Evolutionary conservation across 2,888 invertebrate species (phyloP).

Genomic region (Sarcophaga caerulescens): DNA sequence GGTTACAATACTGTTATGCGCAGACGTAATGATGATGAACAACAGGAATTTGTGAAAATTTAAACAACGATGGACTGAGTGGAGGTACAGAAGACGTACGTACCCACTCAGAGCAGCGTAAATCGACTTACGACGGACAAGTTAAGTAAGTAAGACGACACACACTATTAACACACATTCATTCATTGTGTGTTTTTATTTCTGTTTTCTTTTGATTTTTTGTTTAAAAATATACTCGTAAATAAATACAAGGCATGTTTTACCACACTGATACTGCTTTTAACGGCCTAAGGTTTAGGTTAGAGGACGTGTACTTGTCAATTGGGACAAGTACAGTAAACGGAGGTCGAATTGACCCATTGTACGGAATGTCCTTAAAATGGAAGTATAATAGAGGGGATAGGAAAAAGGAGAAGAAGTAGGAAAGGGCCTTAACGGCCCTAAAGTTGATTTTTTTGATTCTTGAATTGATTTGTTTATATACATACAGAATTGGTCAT

Average conservation of each 20-base stretch:
- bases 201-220: conserved; percentile 9
- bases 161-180: conserved; percentile 55
- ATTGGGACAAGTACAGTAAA: too few species aligned
- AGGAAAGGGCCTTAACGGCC: too few species aligned
- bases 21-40: conserved; percentile 4
- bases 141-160: neutral
- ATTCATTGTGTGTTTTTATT: neutral
- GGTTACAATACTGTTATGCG: neutral
- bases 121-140: conserved; percentile 4
- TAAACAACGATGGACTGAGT: neutral
- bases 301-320: too few species aligned
- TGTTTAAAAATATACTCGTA: neutral
- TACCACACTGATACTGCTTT: neutral
- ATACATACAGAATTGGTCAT: too few species aligned
- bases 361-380: too few species aligned
- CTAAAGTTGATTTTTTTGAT: too few species aligned
- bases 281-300: neutral
- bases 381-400: too few species aligned
- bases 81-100: neutral
- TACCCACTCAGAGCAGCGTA: neutral
- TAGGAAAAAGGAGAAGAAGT: too few species aligned
- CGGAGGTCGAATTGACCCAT: too few species aligned
- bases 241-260: neutral
- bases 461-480: too few species aligned
- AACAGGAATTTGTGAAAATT: conserved; percentile 31